Evolutionary conservation across 2,888 invertebrate species (phyloP).

Genomic region (Xiphydria camelus): DNA sequence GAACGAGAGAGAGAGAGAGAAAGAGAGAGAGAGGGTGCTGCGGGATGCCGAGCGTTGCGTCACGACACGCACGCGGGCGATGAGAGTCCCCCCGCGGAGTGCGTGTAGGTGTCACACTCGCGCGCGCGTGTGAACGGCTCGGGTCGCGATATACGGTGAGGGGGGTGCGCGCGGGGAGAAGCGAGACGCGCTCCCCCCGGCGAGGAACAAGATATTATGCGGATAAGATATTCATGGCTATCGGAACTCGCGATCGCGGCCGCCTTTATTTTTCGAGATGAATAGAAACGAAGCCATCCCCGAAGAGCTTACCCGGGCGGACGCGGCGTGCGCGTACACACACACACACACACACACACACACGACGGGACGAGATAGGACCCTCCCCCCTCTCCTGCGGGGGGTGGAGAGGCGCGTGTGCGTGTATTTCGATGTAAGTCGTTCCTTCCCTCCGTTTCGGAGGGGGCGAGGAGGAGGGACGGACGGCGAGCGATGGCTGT

Average conservation of each 20-base stretch:
- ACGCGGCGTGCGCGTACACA: no score
- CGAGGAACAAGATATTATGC: slow-evolving; percentile 36
- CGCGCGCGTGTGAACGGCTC: slow-evolving; percentile 16
- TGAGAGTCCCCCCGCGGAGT: background rate
- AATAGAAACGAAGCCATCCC: slow-evolving; percentile 46
- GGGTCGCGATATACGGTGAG: background rate
- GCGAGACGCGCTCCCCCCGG: slow-evolving; percentile 16
- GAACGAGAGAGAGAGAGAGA: slow-evolving; percentile 4
- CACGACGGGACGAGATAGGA: no score
- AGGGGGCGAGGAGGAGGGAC: no score
- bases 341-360: no score
- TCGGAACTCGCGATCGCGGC: slow-evolving; percentile 44
- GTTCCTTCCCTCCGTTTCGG: no score
- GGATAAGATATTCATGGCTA: slow-evolving; percentile 51
- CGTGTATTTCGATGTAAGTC: no score
- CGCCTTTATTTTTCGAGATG: slow-evolving; percentile 49
- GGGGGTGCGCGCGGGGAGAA: background rate
- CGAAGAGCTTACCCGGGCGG: no score
- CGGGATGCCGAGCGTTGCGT: slow-evolving; percentile 3
- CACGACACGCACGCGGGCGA: background rate
- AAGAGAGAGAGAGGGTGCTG: no score
- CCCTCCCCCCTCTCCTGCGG: no score
- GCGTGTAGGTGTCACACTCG: background rate
- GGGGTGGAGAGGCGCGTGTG: no score
- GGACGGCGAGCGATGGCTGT: no score